A percentile compares a stretch with the other conserved stretches of the same genome.
Conservation (phyloP, 1,140 invertebrate genomes). For the Bombus confusus region DNA sequence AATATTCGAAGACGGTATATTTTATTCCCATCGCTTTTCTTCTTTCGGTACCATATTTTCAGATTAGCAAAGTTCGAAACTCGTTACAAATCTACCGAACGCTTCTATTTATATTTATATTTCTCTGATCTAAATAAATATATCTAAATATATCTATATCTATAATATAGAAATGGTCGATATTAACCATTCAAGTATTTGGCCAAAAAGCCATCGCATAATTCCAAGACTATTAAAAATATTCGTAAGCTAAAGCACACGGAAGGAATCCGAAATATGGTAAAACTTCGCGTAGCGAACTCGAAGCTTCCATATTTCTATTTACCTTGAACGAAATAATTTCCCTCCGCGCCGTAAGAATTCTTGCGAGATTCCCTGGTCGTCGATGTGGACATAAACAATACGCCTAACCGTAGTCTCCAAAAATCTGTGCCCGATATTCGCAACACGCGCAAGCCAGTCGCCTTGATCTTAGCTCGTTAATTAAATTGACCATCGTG, state of each 20-base stretch:
- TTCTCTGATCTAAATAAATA: too few relatives aligned
- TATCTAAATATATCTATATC: too few relatives aligned
- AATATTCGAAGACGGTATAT: too few relatives aligned
- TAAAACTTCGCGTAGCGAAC: background rate
- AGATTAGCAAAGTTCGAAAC: background rate
- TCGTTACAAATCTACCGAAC: background rate
- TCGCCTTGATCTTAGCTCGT: slow-evolving; percentile 2
- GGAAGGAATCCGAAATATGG: background rate
- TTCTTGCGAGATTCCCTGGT: background rate
- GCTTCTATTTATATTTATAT: too few relatives aligned
- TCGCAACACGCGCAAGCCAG: background rate
- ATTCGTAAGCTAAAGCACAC: background rate
- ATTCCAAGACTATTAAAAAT: background rate
- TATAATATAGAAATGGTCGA: too few relatives aligned
- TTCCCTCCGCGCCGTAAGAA: background rate
- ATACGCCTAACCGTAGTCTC: background rate
- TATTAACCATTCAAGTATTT: background rate
- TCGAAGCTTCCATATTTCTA: background rate
- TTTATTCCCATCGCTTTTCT: too few relatives aligned
- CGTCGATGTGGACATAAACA: background rate
- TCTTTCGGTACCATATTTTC: background rate
- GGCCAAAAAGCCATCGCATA: background rate
- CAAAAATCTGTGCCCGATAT: background rate
- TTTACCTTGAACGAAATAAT: background rate
- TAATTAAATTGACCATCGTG: slow-evolving; percentile 12